phyloP scores from a whole-genome alignment of 92 coral and sea anemone species.

The Phenganax stokvisi region DNA sequence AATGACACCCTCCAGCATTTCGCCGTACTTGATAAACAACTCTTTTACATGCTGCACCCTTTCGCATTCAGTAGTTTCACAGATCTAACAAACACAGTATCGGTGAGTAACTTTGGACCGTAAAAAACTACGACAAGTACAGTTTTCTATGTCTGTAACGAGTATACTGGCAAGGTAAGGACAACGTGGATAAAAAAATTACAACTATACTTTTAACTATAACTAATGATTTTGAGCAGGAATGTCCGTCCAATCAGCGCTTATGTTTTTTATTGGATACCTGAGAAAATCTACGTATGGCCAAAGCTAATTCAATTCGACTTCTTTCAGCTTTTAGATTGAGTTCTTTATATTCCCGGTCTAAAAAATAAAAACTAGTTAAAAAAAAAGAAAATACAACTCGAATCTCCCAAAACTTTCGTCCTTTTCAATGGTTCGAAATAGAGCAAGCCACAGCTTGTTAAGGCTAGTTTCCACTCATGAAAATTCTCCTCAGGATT shows the following conservation, averaged over 20 bases:
- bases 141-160: neutral
- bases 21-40: constrained; percentile 67
- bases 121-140: neutral
- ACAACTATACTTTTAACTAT: too few species aligned
- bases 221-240: too few species aligned
- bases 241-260: neutral
- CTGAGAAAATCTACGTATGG: constrained; percentile 85
- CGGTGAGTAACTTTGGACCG: neutral
- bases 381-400: neutral
- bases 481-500: too few species aligned
- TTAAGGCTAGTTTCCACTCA: too few species aligned
- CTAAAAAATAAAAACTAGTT: constrained; percentile 35
- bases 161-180: neutral
- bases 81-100: constrained; percentile 49
- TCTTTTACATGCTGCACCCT: constrained; percentile 77
- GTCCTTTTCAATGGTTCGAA: too few species aligned
- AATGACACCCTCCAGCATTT: constrained; percentile 73
- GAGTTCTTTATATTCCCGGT: constrained; percentile 82
- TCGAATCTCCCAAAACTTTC: neutral
- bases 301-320: constrained; percentile 74
- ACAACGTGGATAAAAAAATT: neutral
- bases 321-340: constrained; percentile 75
- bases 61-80: constrained; percentile 87
- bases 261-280: constrained; percentile 21
- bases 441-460: too few species aligned